Conservation (phyloP, 2,797 vertebrate genomes). For the Poecilia wingei region DNA sequence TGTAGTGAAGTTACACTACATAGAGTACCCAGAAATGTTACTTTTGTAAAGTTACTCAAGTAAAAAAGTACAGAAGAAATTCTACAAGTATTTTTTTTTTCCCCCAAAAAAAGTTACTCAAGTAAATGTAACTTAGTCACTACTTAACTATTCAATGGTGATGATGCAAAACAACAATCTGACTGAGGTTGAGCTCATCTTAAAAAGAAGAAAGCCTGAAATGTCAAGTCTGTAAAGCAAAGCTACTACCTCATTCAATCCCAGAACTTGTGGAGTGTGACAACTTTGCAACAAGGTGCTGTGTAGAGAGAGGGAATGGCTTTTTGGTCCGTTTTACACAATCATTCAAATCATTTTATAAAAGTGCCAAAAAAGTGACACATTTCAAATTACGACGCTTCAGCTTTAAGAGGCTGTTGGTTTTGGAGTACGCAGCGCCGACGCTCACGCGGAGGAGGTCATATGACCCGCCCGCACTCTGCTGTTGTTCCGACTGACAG, state of each 20-base stretch:
- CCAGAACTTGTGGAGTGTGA: not conserved
- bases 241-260: not conserved
- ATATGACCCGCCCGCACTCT: slow-evolving; percentile 45
- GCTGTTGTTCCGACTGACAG: slow-evolving; percentile 16
- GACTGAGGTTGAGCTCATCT: not conserved
- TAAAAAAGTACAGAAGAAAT: no score
- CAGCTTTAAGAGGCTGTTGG: not conserved
- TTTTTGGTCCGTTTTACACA: not conserved
- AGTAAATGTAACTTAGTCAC: no score
- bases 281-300: not conserved
- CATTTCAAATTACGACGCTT: not conserved
- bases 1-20: no score
- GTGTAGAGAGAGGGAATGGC: not conserved
- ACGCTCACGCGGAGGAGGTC: slow-evolving; percentile 16
- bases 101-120: no score
- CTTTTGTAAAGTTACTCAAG: no score
- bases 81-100: no score
- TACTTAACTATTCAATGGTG: not conserved
- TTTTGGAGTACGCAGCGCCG: not conserved
- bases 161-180: not conserved
- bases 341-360: not conserved
- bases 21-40: no score
- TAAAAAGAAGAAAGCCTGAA: not conserved
- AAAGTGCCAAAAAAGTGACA: not conserved
- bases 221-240: not conserved